Conservation (phyloP, 2,113 vertebrate species). For the Halichoeres trimaculatus region DNA sequence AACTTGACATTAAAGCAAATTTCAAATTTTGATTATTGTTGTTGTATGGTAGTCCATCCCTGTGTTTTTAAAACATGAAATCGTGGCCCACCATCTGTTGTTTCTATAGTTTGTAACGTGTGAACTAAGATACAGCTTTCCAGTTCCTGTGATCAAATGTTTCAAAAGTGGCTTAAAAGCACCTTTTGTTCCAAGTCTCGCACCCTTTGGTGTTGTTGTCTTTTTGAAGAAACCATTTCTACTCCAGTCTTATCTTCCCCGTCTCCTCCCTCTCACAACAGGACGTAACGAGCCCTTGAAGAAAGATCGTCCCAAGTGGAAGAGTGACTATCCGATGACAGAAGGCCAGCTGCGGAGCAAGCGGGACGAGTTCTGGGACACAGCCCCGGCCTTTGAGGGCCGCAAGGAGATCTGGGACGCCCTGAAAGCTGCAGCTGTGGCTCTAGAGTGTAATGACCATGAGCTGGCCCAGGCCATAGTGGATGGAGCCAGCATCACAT, state of each 20-base stretch:
- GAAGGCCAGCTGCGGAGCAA: conserved; percentile 98
- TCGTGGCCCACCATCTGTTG: too few species aligned
- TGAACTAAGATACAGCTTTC: too few species aligned
- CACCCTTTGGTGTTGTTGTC: too few species aligned
- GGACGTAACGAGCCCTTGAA: conserved; percentile 96
- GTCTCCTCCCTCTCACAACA: conserved; percentile 20
- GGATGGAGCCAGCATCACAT: conserved; percentile 97
- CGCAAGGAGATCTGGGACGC: conserved; percentile 99
- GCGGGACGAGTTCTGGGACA: conserved; percentile 99
- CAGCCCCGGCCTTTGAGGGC: conserved; percentile 95
- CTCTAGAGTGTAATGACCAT: conserved; percentile 93
- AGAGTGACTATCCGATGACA: conserved; percentile 98
- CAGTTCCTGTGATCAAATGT: too few species aligned
- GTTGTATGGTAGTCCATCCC: too few species aligned
- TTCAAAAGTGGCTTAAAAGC: too few species aligned
- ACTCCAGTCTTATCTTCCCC: not conserved
- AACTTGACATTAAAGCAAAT: too few species aligned
- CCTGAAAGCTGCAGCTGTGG: conserved; percentile 93
- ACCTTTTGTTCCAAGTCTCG: too few species aligned
- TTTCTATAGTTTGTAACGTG: too few species aligned
- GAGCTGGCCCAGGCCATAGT: conserved; percentile 97
- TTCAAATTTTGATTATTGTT: too few species aligned
- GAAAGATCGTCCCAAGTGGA: conserved; percentile 97
- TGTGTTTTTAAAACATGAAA: too few species aligned
- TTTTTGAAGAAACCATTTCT: too few species aligned